Evolutionary conservation across 92 coral and sea anemone species (phyloP), one percentile per base, ranked within the genome.

Genomic region (Porites evermanni): DNA sequence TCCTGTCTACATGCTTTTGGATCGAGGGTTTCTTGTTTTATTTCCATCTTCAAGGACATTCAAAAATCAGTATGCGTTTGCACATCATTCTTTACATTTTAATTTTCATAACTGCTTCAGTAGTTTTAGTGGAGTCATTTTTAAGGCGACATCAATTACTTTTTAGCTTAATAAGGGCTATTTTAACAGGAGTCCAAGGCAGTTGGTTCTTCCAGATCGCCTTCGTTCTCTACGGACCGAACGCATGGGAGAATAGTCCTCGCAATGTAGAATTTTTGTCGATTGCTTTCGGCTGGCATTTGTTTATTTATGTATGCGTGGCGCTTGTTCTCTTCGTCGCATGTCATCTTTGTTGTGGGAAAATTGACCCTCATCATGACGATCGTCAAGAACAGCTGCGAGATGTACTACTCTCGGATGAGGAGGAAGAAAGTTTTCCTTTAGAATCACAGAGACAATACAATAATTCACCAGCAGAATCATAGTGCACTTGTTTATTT

Each of bases 181-280:
- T 90, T 84, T 80, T 96, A 50, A 51, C 86, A 17, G 84, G 92
- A 26, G 67, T 93, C 13, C 98, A 96, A 79, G 98, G 98, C 1
- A 78, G 98, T 17, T 96, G 98, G 98, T 96, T 96, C 89, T 90
- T 85, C 79, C 98, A 96, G 75, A 88, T 94, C 54, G 95, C 93
- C 50, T 94, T 91, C 67, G 94, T 91, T 64, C 90, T 96, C 21
- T 92, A 96, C 75, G 96, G 98, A 24, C 83, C 89, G 1, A 68
- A 79, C 13, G 93, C 89, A 4, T 94, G 98, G 98, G 7, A 79
- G 32, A 83, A 86, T 78, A 82, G 68, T 3, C 52, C 73, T 6
- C 63, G 26, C 18, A 95, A 94, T 80, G 90, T 92, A 53, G 96
- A 92, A 56, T 90, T 94, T 64, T 54, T 94, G 17, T 78, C 94